These are phyloP conservation scores for Neoniphon sammara DNA, from an alignment of 2,797 vertebrate species.

Conservation along the genomic window DNA sequence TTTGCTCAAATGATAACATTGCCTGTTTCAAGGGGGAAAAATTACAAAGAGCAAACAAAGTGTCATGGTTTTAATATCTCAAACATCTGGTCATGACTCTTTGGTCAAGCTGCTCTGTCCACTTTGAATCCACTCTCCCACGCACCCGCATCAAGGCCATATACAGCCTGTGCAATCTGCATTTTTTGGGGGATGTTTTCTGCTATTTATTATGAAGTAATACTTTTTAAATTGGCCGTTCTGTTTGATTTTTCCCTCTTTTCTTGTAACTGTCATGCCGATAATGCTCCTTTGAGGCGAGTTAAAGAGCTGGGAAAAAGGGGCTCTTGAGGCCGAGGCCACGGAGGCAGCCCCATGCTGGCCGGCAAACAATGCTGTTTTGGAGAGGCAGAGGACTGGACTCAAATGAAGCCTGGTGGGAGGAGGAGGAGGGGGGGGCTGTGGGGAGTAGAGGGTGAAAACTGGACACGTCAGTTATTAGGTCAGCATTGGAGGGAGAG, in stretches of 20 bases:
- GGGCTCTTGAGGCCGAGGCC: slow-evolving; percentile 69
- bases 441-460: slow-evolving; percentile 58
- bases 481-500: slow-evolving; percentile 62
- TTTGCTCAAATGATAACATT: slow-evolving; percentile 3
- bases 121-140: slow-evolving; percentile 52
- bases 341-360: slow-evolving; percentile 83
- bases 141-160: slow-evolving; percentile 7
- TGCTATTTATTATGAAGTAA: slow-evolving; percentile 62
- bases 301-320: slow-evolving; percentile 74
- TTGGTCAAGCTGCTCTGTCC: slow-evolving; percentile 25
- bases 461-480: slow-evolving; percentile 84
- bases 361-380: slow-evolving; percentile 83
- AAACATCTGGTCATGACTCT: slow-evolving; percentile 46
- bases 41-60: slow-evolving; percentile 54
- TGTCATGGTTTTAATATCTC: slow-evolving; percentile 26
- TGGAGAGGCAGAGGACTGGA: slow-evolving; percentile 72
- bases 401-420: slow-evolving; percentile 77
- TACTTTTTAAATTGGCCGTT: slow-evolving; percentile 75
- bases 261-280: slow-evolving; percentile 79
- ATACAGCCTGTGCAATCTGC: background rate
- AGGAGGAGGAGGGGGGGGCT: slow-evolving; percentile 39
- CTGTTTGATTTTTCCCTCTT: slow-evolving; percentile 70
- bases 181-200: slow-evolving; percentile 12
- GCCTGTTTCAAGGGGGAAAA: slow-evolving; percentile 36
- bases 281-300: slow-evolving; percentile 77